Evolutionary conservation across 1,140 invertebrate genomes (phyloP), one percentile per base, ranked within the genome.

Genomic region (Lucilia cuprina): DNA sequence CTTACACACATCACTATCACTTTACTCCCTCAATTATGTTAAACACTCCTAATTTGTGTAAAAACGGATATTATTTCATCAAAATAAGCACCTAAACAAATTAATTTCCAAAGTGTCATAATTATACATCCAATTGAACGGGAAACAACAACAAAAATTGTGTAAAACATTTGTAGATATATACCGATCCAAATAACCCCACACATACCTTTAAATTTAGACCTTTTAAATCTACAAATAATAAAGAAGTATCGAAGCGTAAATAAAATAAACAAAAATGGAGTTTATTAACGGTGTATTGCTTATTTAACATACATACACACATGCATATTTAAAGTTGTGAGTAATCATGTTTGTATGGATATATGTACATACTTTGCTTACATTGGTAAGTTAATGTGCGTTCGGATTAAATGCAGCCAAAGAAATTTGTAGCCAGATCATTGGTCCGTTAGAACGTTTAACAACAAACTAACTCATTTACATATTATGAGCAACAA

Each of bases 401-500:
- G 19, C 5, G 55, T 60, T 60, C 14, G 55, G 55, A 10, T 77
- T 77, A 35, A 77, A 77, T 49, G 21, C 2, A 2, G 21, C 41
- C 77, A 80, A 80, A 80, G 77, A 49, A 47, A 41, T 41, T 41
- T 21, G 25, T 78, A 47, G 19, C 41, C 77, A 80, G 47, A 9
- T 80, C 41, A 80, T 80, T 80, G 77, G 41, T 80, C 21, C 77
- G 30, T 49, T 80, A n/a, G 49, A 80, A 49, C 41, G 41, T 49
- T 78, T 80, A 49, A 80, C 35, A 41, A 41, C 35, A n/a, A 49
- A 80, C 77, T 49, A 49, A 13, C 77, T 80, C 77, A 80, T 80
- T 80, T 80, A 50, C 77, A 80, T 80, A 80, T 80, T 80, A 80
- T 80, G 77, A 80, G 21, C 77, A 80, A 49, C 77, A 49, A 21